Percentiles rank a stretch among this genome's conserved stretches.
phyloP scores from a whole-genome alignment of 2,888 invertebrate genomes.

The Tenthredo notha region DNA sequence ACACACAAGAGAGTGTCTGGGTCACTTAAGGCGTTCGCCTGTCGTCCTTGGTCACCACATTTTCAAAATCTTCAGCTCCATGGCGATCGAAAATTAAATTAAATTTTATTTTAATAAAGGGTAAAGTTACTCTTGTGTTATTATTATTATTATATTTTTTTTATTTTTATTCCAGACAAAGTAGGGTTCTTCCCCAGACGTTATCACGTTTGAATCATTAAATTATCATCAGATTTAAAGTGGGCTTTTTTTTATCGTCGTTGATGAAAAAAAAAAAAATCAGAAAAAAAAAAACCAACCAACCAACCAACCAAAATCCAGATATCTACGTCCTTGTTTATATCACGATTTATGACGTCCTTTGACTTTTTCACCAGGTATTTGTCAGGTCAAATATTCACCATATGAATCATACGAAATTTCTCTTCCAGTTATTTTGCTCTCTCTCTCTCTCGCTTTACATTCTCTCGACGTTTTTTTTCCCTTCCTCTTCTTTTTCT shows the following conservation, averaged over 20 bases:
- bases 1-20: conserved; percentile 77
- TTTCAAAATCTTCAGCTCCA: conserved; percentile 76
- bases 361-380: too few relatives aligned
- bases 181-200: not conserved
- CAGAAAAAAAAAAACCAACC: too few relatives aligned
- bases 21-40: conserved; percentile 67
- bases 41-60: conserved; percentile 76
- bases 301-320: too few relatives aligned
- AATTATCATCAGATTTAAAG: not conserved
- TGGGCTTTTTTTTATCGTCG: too few relatives aligned
- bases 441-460: not conserved
- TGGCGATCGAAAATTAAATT: conserved; percentile 59
- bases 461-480: not conserved
- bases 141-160: too few relatives aligned
- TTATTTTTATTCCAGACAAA: conserved; percentile 8
- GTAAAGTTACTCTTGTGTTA: not conserved
- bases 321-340: too few relatives aligned
- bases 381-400: not conserved
- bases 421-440: not conserved
- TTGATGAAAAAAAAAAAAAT: not conserved
- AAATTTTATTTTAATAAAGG: not conserved
- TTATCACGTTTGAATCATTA: not conserved
- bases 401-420: not conserved
- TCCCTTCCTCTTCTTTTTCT: not conserved
- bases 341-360: too few relatives aligned